phyloP scores from a whole-genome alignment of 2,113 vertebrate species.

The Ailuropoda melanoleuca region DNA sequence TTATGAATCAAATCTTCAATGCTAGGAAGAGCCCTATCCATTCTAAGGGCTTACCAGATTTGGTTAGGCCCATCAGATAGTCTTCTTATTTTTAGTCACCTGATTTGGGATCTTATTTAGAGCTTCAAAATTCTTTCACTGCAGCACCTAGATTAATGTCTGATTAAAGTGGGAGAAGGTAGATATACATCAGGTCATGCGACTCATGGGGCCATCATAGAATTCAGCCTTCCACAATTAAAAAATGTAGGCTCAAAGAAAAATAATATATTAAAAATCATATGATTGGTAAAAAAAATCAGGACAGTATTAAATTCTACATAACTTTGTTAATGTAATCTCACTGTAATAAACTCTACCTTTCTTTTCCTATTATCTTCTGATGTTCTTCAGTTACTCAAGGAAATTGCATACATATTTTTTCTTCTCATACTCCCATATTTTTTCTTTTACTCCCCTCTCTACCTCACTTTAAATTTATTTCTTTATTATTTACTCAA shows the following conservation, averaged over 20 bases:
- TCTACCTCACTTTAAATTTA: not conserved
- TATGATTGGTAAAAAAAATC: not conserved
- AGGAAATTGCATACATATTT: not conserved
- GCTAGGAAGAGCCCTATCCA: not conserved
- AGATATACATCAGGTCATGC: not conserved
- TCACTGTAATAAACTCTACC: not conserved
- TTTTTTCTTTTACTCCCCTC: not conserved
- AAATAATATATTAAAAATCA: not conserved
- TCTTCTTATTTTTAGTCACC: not conserved
- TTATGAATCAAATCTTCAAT: not conserved
- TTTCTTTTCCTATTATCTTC: not conserved
- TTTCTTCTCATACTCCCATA: not conserved
- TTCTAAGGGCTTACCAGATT: not conserved
- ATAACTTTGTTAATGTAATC: not conserved
- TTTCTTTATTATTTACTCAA: not conserved
- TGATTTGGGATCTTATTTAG: not conserved
- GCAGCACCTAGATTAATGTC: not conserved
- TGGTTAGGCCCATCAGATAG: not conserved
- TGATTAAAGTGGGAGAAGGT: not conserved
- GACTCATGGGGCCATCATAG: not conserved
- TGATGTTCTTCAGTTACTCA: not conserved
- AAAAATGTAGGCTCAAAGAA: not conserved
- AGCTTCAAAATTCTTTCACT: not conserved
- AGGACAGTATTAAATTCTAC: not conserved
- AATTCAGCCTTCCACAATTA: not conserved